Evolutionary conservation across 1,140 invertebrate species (phyloP).

Genomic region (Calycopis cecrops): DNA sequence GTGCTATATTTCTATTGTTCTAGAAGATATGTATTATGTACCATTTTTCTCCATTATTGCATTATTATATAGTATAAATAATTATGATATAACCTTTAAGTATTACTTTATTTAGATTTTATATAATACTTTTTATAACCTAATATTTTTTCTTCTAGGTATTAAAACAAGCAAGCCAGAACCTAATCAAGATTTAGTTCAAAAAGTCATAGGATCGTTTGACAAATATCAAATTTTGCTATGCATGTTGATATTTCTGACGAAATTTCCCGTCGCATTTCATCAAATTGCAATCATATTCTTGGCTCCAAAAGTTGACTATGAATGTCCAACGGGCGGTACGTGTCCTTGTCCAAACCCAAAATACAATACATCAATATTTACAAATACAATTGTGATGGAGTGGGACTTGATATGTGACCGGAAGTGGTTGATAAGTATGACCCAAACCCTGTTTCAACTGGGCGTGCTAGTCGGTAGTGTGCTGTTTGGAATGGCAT

Average conservation of each 20-base stretch:
- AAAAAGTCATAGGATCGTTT: slow-evolving; percentile 79
- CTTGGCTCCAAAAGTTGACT: slow-evolving; percentile 75
- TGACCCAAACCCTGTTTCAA: slow-evolving; percentile 78
- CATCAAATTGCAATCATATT: slow-evolving; percentile 82
- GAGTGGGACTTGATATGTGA: slow-evolving; percentile 86
- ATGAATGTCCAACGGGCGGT: slow-evolving; percentile 52
- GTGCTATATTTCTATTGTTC: too few relatives aligned
- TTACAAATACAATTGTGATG: slow-evolving; percentile 81
- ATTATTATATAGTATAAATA: too few relatives aligned
- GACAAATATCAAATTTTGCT: slow-evolving; percentile 82
- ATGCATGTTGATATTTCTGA: slow-evolving; percentile 78
- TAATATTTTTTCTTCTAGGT: slow-evolving; percentile 34
- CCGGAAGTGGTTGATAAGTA: slow-evolving; percentile 77
- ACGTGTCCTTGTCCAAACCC: slow-evolving; percentile 75
- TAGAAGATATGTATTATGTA: too few relatives aligned
- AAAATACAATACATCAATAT: slow-evolving; percentile 78
- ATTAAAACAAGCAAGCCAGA: slow-evolving; percentile 13
- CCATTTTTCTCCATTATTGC: too few relatives aligned
- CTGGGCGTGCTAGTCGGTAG: slow-evolving; percentile 64
- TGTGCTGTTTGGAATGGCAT: slow-evolving; percentile 65
- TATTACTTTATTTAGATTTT: too few relatives aligned
- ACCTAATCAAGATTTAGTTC: slow-evolving; percentile 58
- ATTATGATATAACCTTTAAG: too few relatives aligned
- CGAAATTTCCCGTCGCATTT: slow-evolving; percentile 83
- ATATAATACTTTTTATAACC: too few relatives aligned